Evolutionary conservation across 1,140 invertebrate species (phyloP).

Genomic region (Brachystomella parvula): DNA sequence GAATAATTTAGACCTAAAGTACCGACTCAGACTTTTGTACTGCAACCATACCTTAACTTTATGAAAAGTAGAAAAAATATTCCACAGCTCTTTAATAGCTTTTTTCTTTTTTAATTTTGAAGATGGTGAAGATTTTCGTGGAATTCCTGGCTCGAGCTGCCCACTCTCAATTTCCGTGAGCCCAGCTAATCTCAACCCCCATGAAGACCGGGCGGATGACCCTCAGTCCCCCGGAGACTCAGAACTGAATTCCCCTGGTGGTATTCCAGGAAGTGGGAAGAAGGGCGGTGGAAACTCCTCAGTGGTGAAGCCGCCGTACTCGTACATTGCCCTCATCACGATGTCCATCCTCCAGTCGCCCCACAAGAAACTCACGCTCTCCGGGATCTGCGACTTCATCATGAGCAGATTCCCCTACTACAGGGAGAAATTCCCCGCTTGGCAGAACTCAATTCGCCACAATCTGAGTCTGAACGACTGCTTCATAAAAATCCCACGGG

Average conservation of each 20-base stretch:
- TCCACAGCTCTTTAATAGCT: too few species aligned
- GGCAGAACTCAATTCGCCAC: conserved; percentile 95
- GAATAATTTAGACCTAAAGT: too few species aligned
- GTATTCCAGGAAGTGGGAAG: not conserved
- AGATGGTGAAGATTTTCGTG: conserved; percentile 10
- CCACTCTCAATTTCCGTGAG: not conserved
- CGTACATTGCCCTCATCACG: conserved; percentile 94
- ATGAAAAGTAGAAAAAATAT: too few species aligned
- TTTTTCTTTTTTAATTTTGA: not conserved
- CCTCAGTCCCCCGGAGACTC: conserved; percentile 14
- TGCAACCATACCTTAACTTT: too few species aligned
- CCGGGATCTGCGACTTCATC: conserved; percentile 98
- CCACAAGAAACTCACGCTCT: conserved; percentile 89
- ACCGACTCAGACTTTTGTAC: too few species aligned
- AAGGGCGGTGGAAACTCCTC: conserved; percentile 4
- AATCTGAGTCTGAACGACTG: conserved; percentile 97
- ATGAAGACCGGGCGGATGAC: not conserved
- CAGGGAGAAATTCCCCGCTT: conserved; percentile 87
- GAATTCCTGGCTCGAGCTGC: conserved; percentile 7
- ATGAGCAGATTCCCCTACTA: conserved; percentile 97
- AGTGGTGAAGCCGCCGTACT: conserved; percentile 89
- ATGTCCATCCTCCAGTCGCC: conserved; percentile 97
- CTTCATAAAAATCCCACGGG: conserved; percentile 96
- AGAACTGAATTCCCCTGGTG: not conserved
- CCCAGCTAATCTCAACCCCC: not conserved